phyloP scores from a whole-genome alignment of 1,140 invertebrate species.

The Drosophila equinoxialis region DNA sequence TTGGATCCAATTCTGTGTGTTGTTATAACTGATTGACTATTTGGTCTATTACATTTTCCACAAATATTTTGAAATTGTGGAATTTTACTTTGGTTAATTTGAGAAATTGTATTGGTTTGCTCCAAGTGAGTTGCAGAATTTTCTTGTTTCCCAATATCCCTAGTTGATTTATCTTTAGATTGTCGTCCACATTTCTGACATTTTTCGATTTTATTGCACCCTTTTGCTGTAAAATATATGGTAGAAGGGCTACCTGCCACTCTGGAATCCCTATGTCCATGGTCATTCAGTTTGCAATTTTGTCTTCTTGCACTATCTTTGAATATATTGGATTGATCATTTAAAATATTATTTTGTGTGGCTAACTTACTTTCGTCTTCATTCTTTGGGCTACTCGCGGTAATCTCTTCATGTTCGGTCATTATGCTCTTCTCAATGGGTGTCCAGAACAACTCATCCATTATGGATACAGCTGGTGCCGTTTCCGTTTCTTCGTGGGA shows the following conservation, averaged over 20 bases:
- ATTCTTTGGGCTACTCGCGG: background rate
- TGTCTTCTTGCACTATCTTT: background rate
- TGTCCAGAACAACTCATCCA: slow-evolving; percentile 33
- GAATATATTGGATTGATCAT: background rate
- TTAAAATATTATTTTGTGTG: slow-evolving; percentile 2
- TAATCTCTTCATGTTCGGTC: background rate
- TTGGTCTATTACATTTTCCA: background rate
- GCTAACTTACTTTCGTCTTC: background rate
- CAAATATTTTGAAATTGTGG: background rate
- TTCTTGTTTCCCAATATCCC: background rate
- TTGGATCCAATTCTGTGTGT: background rate
- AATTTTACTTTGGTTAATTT: background rate
- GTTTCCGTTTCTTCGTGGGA: background rate
- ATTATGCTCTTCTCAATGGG: background rate
- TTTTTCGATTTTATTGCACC: background rate
- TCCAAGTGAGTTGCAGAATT: background rate
- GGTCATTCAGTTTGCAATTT: background rate
- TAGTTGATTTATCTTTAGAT: background rate
- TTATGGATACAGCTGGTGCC: background rate
- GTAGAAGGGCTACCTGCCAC: background rate
- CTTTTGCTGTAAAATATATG: background rate
- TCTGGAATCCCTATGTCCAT: background rate
- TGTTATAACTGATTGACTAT: background rate
- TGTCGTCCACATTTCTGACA: slow-evolving; percentile 3
- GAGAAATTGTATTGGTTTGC: background rate